These are phyloP conservation scores for Mya arenaria DNA, from an alignment of 1,140 invertebrate genomes.

Conservation along the genomic window DNA sequence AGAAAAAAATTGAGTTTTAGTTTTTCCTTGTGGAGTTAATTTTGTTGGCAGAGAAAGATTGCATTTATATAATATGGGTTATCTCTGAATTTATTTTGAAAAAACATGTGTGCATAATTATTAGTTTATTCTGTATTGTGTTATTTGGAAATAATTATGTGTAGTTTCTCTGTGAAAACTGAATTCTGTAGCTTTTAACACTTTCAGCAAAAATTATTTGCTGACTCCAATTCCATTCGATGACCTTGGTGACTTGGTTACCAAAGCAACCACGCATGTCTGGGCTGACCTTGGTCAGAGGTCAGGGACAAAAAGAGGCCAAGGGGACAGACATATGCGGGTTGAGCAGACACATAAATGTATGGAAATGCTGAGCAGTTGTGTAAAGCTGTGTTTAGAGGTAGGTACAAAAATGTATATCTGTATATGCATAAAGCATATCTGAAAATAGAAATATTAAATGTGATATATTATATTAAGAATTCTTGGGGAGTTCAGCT, in stretches of 20 bases:
- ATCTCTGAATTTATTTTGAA: background rate
- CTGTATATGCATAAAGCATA: too few species aligned
- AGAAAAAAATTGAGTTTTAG: background rate
- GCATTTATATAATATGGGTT: background rate
- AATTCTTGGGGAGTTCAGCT: too few species aligned
- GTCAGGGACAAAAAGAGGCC: background rate
- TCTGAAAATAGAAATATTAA: too few species aligned
- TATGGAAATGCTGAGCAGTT: background rate
- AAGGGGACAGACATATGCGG: background rate
- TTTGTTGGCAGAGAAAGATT: background rate
- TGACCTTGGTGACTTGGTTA: conserved; percentile 8
- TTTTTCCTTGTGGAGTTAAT: background rate
- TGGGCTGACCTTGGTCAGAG: background rate
- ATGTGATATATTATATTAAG: too few species aligned
- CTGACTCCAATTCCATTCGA: conserved; percentile 14
- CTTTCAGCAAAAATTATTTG: conserved; percentile 16
- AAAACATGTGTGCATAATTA: background rate
- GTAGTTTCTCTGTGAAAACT: too few species aligned
- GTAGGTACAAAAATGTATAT: conserved; percentile 1
- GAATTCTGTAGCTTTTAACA: too few species aligned
- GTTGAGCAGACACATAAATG: background rate
- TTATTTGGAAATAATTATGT: background rate
- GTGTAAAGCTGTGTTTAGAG: background rate
- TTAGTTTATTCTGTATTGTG: background rate
- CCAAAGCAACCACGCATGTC: background rate